These are phyloP conservation scores for Thalassoma bifasciatum DNA, from an alignment of 2,113 vertebrate species.

Conservation along the genomic window DNA sequence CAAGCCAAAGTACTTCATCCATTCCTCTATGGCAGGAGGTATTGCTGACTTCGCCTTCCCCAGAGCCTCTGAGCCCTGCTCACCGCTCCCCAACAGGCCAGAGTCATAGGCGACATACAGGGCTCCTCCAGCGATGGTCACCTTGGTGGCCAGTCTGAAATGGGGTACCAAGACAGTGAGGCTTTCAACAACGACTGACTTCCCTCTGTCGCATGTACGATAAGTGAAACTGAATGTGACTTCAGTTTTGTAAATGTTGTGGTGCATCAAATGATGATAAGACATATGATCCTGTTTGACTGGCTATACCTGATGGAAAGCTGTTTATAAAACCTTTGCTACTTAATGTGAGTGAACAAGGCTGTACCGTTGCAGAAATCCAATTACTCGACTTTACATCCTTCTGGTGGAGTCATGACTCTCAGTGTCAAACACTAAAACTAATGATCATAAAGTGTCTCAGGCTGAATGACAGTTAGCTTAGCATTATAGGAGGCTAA, in stretches of 20 bases:
- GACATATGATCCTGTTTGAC: no score
- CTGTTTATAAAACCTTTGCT: background rate
- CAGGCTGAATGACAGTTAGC: background rate
- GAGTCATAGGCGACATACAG: slow-evolving; percentile 89
- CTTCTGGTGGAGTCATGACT: background rate
- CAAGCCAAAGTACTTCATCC: slow-evolving; percentile 89
- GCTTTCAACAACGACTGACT: background rate
- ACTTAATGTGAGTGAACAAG: background rate
- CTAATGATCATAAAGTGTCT: background rate
- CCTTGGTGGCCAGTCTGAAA: slow-evolving; percentile 89
- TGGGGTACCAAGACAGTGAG: background rate
- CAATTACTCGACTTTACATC: background rate
- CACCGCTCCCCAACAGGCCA: slow-evolving; percentile 87
- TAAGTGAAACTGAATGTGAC: background rate
- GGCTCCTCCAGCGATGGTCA: slow-evolving; percentile 89
- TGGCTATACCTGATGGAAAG: background rate
- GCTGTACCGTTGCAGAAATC: background rate
- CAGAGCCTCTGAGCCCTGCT: slow-evolving; percentile 85
- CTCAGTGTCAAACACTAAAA: background rate
- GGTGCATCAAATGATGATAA: background rate
- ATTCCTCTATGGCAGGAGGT: slow-evolving; percentile 88
- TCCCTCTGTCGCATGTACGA: background rate
- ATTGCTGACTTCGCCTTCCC: slow-evolving; percentile 84
- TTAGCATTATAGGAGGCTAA: slow-evolving; percentile 36
- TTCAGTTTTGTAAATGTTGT: background rate